Conservation (phyloP, 2,888 invertebrate species). For the Noctua janthe region DNA sequence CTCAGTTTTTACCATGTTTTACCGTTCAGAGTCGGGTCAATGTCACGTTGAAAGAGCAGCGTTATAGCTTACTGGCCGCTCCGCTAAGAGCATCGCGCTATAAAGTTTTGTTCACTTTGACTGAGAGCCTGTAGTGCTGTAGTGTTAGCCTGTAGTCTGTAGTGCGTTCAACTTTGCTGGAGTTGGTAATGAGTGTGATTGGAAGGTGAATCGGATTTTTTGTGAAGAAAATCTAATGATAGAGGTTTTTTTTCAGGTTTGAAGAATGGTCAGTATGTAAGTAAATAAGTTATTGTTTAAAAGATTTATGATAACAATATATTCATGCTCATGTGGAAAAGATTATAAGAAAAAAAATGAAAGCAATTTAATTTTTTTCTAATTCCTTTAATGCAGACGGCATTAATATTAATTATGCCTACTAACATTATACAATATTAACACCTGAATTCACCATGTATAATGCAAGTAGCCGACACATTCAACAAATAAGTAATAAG, state of each 20-base stretch:
- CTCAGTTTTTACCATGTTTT: constrained; percentile 20
- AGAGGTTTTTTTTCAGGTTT: background rate
- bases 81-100: constrained; percentile 74
- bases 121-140: constrained; percentile 41
- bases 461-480: too few relatives aligned
- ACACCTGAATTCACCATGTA: too few relatives aligned
- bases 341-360: background rate
- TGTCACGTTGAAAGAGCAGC: constrained; percentile 67
- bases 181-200: constrained; percentile 31
- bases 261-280: background rate
- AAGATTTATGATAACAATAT: background rate
- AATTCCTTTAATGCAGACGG: background rate
- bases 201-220: constrained; percentile 7
- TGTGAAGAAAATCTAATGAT: background rate
- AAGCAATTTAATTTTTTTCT: too few relatives aligned
- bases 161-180: constrained; percentile 51
- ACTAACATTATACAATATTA: too few relatives aligned
- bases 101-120: constrained; percentile 73
- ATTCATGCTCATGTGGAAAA: background rate
- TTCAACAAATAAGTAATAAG: too few relatives aligned
- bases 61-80: constrained; percentile 63
- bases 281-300: background rate
- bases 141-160: constrained; percentile 47
- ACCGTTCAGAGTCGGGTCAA: constrained; percentile 62
- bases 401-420: background rate